Conservation (phyloP, 2,797 vertebrate genomes). For the Sebastes goodei region DNA sequence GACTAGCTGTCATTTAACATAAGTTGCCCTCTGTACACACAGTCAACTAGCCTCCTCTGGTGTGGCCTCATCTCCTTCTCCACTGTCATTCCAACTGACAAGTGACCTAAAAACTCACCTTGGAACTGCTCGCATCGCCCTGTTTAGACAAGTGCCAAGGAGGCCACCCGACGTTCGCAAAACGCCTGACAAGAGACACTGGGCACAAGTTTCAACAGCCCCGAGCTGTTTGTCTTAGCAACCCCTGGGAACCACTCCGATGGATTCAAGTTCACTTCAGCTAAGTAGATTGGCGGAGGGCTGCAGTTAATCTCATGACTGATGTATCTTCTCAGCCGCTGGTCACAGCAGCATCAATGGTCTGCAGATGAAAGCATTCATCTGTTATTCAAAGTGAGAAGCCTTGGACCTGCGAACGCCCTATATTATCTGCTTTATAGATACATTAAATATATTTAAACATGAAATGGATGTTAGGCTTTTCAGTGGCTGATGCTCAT, state of each 20-base stretch:
- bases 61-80: slow-evolving; percentile 50
- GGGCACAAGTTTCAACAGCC: slow-evolving; percentile 59
- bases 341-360: slow-evolving; percentile 33
- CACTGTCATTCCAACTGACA: slow-evolving; percentile 74
- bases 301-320: slow-evolving; percentile 61
- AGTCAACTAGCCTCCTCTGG: slow-evolving; percentile 55
- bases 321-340: slow-evolving; percentile 52
- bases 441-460: slow-evolving; percentile 30
- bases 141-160: slow-evolving; percentile 69
- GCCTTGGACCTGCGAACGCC: neutral
- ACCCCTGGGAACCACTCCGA: slow-evolving; percentile 46
- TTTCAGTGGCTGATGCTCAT: slow-evolving; percentile 18
- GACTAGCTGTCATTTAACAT: slow-evolving; percentile 39
- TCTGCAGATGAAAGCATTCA: slow-evolving; percentile 21
- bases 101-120: slow-evolving; percentile 78
- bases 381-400: slow-evolving; percentile 26
- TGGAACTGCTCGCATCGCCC: slow-evolving; percentile 64
- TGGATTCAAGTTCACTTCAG: slow-evolving; percentile 59
- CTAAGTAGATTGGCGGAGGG: slow-evolving; percentile 53
- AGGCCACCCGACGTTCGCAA: slow-evolving; percentile 28
- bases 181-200: slow-evolving; percentile 60
- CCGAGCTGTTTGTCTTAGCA: slow-evolving; percentile 63
- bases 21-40: slow-evolving; percentile 53
- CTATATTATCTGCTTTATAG: slow-evolving; percentile 8
- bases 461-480: slow-evolving; percentile 20